These are phyloP conservation scores for Morinoia aosen DNA, from an alignment of 2,888 invertebrate species.

Conservation along the genomic window DNA sequence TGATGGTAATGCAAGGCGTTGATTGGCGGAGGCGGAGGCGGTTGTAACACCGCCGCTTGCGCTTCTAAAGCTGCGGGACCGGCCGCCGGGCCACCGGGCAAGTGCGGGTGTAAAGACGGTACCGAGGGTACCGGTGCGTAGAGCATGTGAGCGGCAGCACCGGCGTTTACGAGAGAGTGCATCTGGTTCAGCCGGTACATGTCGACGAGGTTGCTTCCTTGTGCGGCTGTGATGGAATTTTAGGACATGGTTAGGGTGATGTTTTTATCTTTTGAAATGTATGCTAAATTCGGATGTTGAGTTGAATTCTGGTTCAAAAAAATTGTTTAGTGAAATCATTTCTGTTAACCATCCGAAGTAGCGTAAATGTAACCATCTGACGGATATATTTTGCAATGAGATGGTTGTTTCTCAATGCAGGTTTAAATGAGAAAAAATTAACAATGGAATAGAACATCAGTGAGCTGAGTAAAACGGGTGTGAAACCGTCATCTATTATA, in stretches of 20 bases:
- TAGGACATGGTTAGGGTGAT: not conserved
- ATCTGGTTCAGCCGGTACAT: slow-evolving; percentile 31
- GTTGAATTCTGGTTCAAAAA: not conserved
- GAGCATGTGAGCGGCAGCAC: slow-evolving; percentile 15
- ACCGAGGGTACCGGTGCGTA: not conserved
- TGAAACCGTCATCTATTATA: too few relatives aligned
- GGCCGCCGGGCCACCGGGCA: not conserved
- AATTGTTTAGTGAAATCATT: too few relatives aligned
- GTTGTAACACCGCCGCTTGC: not conserved
- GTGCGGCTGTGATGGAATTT: not conserved
- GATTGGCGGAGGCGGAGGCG: slow-evolving; percentile 10
- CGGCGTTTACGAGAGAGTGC: slow-evolving; percentile 36
- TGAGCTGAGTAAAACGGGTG: too few relatives aligned
- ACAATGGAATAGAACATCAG: too few relatives aligned
- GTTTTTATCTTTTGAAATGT: not conserved
- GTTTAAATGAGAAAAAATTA: too few relatives aligned
- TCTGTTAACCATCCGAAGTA: too few relatives aligned
- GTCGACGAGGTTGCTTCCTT: not conserved
- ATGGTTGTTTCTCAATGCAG: too few relatives aligned
- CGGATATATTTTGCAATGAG: too few relatives aligned
- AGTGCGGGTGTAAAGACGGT: not conserved
- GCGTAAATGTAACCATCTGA: too few relatives aligned
- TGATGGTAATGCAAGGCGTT: slow-evolving; percentile 22
- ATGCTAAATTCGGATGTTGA: not conserved
- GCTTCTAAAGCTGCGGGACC: not conserved